A percentile compares a stretch with the other conserved stretches of the same genome.
phyloP scores from a whole-genome alignment of 2,888 invertebrate genomes.

The Tipula confusa region DNA sequence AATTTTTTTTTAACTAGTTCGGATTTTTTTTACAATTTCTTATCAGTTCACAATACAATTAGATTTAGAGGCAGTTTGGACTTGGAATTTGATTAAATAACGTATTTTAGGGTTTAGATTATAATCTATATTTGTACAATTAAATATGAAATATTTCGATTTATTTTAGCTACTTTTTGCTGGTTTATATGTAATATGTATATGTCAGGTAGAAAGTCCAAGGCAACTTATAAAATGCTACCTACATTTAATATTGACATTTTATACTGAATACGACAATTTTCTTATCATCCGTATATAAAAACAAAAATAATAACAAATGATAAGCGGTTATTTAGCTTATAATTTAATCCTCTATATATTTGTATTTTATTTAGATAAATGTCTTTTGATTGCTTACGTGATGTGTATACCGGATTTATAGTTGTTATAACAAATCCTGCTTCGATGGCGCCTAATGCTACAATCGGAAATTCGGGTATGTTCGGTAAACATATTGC shows the following conservation, averaged over 20 bases:
- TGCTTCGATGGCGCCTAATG: conserved; percentile 64
- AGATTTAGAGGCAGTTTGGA: not conserved
- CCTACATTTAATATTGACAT: not conserved
- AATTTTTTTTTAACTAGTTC: not conserved
- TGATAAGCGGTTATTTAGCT: not conserved
- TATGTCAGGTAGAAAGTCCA: not conserved
- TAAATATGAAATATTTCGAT: not conserved
- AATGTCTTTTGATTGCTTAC: conserved; percentile 44
- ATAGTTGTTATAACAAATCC: conserved; percentile 66
- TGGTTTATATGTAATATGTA: too few relatives aligned
- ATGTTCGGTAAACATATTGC: conserved; percentile 70
- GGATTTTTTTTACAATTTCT: not conserved
- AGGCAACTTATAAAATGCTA: not conserved
- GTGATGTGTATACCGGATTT: conserved; percentile 68
- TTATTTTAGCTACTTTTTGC: not conserved
- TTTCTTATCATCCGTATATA: not conserved
- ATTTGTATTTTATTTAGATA: not conserved
- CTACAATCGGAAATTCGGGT: conserved; percentile 66
- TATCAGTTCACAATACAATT: not conserved
- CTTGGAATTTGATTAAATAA: not conserved
- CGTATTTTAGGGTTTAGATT: not conserved
- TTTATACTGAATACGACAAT: not conserved
- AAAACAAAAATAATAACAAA: not conserved
- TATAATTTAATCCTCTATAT: not conserved
- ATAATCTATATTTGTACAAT: not conserved